Percentiles rank a stretch among this genome's conserved stretches.
Conservation (phyloP, 2,113 vertebrate genomes). For the Coregonus clupeaformis region DNA sequence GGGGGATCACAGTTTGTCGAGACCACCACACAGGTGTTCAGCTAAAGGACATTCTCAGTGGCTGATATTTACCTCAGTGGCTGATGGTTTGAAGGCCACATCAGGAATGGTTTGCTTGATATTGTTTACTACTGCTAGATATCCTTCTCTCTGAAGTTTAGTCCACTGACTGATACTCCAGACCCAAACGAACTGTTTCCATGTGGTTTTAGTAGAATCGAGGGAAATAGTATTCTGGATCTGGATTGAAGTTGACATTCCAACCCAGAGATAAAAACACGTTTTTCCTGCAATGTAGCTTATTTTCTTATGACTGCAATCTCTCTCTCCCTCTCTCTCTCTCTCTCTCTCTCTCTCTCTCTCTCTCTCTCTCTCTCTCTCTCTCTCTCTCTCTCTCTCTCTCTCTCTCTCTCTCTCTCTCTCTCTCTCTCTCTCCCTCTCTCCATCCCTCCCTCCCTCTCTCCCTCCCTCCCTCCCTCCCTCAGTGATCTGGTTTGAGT, state of each 20-base stretch:
- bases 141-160: background rate
- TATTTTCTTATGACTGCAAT: background rate
- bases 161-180: background rate
- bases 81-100: background rate
- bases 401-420: background rate
- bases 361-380: background rate
- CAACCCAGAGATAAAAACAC: background rate
- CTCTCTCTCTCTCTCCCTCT: background rate
- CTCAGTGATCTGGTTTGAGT: conserved; percentile 8
- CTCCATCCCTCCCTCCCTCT: background rate
- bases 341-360: background rate
- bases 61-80: no score
- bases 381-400: background rate
- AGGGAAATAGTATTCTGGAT: background rate
- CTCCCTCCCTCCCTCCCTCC: background rate
- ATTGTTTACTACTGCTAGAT: background rate
- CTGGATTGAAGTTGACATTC: background rate
- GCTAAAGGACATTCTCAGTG: no score
- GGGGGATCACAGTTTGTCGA: no score
- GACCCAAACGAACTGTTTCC: background rate
- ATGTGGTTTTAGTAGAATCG: background rate
- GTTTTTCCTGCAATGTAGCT: background rate
- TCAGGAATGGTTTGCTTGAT: background rate
- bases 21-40: no score
- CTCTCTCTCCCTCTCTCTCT: background rate